These are phyloP conservation scores for Acanthurus lineatus DNA, from an alignment of 2,797 vertebrate species.

Conservation along the genomic window DNA sequence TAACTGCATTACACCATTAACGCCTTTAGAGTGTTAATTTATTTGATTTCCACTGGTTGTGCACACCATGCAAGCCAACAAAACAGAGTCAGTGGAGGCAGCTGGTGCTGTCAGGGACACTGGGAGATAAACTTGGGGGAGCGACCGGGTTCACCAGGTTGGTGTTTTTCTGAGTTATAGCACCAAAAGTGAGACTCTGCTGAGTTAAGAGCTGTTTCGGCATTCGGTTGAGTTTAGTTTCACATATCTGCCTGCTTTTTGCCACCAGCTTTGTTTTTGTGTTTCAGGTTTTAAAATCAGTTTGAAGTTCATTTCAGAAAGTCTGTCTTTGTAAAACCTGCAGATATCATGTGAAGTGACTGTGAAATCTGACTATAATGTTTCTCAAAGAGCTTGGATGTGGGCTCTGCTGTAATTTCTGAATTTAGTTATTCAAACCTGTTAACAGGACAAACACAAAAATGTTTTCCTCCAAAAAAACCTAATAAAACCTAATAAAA, in stretches of 20 bases:
- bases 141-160: not conserved
- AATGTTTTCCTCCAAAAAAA: not conserved
- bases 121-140: not conserved
- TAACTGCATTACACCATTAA: conserved; percentile 51
- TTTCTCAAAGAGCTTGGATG: not conserved
- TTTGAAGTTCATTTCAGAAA: not conserved
- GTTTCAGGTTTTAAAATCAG: not conserved
- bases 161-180: conserved; percentile 11
- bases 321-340: not conserved
- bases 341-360: not conserved
- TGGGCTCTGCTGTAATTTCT: too few relatives aligned
- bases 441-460: not conserved
- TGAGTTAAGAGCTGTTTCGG: conserved; percentile 8
- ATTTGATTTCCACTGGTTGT: conserved; percentile 42
- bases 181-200: not conserved
- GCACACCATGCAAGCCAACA: not conserved
- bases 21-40: conserved; percentile 53
- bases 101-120: not conserved
- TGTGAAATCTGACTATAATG: not conserved
- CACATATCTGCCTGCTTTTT: not conserved
- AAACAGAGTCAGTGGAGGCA: not conserved
- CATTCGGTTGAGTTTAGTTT: not conserved
- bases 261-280: not conserved
- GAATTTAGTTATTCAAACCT: not conserved
- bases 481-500: not conserved